phyloP scores from a whole-genome alignment of 2,113 vertebrate genomes.

The Bucco capensis region DNA sequence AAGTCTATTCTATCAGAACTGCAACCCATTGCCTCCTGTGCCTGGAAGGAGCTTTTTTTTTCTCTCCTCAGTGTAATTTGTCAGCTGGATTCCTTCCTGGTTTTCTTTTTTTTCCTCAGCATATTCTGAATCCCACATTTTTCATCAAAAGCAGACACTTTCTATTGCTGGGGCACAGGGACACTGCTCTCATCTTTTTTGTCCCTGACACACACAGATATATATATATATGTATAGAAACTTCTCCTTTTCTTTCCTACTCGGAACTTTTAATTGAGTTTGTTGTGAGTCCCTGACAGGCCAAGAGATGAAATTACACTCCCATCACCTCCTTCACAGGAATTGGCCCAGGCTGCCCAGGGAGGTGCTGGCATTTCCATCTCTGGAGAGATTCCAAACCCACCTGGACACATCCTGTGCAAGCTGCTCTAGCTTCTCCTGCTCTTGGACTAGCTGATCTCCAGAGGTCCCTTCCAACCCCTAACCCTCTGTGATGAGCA shows the following conservation, averaged over 20 bases:
- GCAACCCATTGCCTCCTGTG: background rate
- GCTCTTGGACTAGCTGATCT: too few species aligned
- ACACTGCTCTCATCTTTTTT: background rate
- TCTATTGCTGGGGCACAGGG: background rate
- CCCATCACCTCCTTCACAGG: background rate
- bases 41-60: slow-evolving; percentile 24
- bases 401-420: too few species aligned
- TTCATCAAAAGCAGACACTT: background rate
- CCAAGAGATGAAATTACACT: background rate
- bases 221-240: background rate
- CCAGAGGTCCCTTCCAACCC: too few species aligned
- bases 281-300: background rate
- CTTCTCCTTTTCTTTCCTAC: background rate
- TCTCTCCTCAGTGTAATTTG: background rate
- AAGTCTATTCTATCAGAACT: slow-evolving; percentile 39
- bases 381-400: too few species aligned
- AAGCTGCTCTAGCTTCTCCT: too few species aligned
- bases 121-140: background rate
- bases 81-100: slow-evolving; percentile 7
- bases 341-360: too few species aligned
- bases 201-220: background rate
- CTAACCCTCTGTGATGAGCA: too few species aligned
- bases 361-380: too few species aligned
- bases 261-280: background rate
- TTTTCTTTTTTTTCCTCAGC: background rate